phyloP scores from a whole-genome alignment of 2,888 invertebrate genomes.

The Drosophila gaucha region DNA sequence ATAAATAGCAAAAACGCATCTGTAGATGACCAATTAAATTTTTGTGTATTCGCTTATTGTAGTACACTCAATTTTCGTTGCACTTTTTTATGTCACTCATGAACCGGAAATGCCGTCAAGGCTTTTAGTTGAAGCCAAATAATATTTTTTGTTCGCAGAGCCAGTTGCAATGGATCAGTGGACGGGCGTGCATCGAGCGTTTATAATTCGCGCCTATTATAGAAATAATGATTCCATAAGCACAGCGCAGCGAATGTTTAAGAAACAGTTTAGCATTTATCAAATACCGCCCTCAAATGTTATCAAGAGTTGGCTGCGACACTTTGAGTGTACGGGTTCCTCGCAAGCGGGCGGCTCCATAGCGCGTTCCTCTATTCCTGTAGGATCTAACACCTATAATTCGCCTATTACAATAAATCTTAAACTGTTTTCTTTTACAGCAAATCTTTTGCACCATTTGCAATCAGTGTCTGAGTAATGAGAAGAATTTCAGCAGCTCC shows the following conservation, averaged over 20 bases:
- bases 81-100: conserved; percentile 65
- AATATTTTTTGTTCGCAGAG: background rate
- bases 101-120: conserved; percentile 56
- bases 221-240: conserved; percentile 79
- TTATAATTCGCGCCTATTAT: conserved; percentile 77
- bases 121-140: conserved; percentile 3
- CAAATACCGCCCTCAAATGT: conserved; percentile 75
- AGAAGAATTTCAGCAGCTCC: conserved; percentile 68
- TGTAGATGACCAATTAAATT: conserved; percentile 51
- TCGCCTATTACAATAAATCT: background rate
- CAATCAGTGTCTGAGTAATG: conserved; percentile 74
- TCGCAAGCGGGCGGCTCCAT: conserved; percentile 63
- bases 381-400: conserved; percentile 1
- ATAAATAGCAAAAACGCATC: conserved; percentile 28
- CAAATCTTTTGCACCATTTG: conserved; percentile 78
- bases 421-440: conserved; percentile 33
- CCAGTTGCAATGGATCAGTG: conserved; percentile 80
- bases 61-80: conserved; percentile 8
- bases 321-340: conserved; percentile 79
- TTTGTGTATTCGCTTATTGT: background rate
- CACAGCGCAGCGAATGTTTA: conserved; percentile 76
- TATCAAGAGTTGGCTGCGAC: conserved; percentile 79
- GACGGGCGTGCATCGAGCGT: conserved; percentile 82
- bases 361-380: conserved; percentile 67
- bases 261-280: conserved; percentile 79